Evolutionary conservation across 2,113 vertebrate species (phyloP), one percentile per base, ranked within the genome.

Genomic region (Mobula hypostoma): DNA sequence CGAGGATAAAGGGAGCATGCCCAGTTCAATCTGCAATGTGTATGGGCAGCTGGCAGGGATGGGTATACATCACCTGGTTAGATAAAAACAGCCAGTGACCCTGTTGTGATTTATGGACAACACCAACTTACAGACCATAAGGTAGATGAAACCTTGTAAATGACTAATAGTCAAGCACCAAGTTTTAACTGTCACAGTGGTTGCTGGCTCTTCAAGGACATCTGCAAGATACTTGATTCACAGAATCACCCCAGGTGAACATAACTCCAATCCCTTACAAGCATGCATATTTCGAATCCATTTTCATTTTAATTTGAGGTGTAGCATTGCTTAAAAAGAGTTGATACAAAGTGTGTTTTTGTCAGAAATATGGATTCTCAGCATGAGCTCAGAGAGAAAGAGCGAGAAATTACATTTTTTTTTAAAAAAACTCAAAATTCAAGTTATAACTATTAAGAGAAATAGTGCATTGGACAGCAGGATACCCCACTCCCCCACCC

Each of bases 261-360:
- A 40, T 21, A 40, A 40, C 21, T 40, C 66, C 17, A 40, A 19
- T 15, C 66, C 63, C 11, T n/a, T 63, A 63, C 15, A 66, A 92
- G 15, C 14, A 19, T 70, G 19, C 17, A 0, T 19, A 92, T 32
- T 3, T 92, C 14, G 6, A 72, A 29, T 40, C n/a, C 90, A 92
- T 92, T 92, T 36, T 70, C 90, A 40, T 32, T 88, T 92, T 92
- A 72, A 92, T 92, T 92, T 8, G 17, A 72, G 66, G 21, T 72
- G 90, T 92, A 92, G 90, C 66, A 40, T 72, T 92, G 32, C 48
- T 92, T 72, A 70, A 92, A 92, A 92, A 92, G 36, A 92, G 36
- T 72, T 8, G 24, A 72, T 72, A 92, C 90, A 92, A 92, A 92
- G 90, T 92, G 90, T 92, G 90, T 92, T 72, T 48, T 92, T 92